Percentiles rank a stretch among this genome's conserved stretches.
These are phyloP conservation scores for Euzetes globulus DNA, from an alignment of 2,888 invertebrate species.

Conservation along the genomic window DNA sequence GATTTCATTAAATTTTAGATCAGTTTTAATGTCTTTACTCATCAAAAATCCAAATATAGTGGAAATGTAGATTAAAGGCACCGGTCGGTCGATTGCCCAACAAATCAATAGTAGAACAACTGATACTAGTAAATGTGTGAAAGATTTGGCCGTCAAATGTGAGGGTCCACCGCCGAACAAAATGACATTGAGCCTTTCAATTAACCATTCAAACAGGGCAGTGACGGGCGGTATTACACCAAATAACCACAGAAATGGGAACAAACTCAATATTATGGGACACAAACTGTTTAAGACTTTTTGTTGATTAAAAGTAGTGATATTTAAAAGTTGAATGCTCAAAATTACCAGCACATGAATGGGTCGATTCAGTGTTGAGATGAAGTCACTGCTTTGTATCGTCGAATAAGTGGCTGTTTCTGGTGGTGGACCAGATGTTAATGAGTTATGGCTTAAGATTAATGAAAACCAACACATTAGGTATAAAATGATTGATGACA, in stretches of 20 bases:
- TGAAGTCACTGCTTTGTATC: neutral
- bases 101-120: neutral
- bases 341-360: constrained; percentile 18
- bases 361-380: constrained; percentile 24
- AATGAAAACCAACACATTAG: constrained; percentile 13
- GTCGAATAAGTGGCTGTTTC: constrained; percentile 33
- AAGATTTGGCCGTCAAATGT: neutral
- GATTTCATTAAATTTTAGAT: constrained; percentile 11
- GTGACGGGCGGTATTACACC: constrained; percentile 28
- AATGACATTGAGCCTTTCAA: constrained; percentile 10
- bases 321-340: neutral
- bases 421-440: constrained; percentile 30
- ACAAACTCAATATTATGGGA: neutral
- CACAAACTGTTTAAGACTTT: neutral
- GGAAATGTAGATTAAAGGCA: neutral
- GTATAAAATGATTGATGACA: neutral
- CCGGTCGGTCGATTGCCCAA: neutral
- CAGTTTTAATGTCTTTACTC: constrained; percentile 6
- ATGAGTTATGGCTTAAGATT: constrained; percentile 15
- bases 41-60: constrained; percentile 6
- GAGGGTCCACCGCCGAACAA: constrained; percentile 16
- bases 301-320: neutral
- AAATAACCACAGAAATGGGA: constrained; percentile 31
- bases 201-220: neutral
- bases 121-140: neutral